Percentiles rank a stretch among this genome's conserved stretches.
phyloP scores from a whole-genome alignment of 2,888 invertebrate genomes.

The Papilio elwesi region DNA sequence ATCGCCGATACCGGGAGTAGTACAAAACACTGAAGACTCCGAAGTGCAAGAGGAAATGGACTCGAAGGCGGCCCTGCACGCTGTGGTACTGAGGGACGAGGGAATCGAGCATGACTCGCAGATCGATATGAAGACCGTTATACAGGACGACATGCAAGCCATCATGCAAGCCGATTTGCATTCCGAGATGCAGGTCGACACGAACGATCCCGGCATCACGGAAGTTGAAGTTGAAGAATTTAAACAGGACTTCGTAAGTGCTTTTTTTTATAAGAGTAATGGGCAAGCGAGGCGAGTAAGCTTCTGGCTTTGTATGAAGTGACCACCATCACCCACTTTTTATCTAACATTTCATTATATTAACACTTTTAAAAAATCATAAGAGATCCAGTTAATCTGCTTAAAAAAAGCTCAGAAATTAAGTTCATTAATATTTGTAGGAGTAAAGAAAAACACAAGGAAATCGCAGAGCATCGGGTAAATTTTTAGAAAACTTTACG shows the following conservation, averaged over 20 bases:
- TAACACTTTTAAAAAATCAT: no score
- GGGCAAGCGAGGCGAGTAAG: no score
- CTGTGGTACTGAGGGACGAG: slow-evolving; percentile 50
- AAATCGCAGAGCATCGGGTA: no score
- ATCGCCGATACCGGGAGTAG: slow-evolving; percentile 46
- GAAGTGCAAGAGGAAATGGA: slow-evolving; percentile 46
- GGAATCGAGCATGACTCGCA: slow-evolving; percentile 21
- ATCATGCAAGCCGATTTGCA: slow-evolving; percentile 35
- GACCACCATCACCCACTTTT: no score
- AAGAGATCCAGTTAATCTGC: no score
- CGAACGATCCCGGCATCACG: slow-evolving; percentile 14
- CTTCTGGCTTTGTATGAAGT: no score
- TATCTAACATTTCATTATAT: no score
- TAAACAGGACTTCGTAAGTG: slow-evolving; percentile 45
- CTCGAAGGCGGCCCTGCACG: slow-evolving; percentile 52
- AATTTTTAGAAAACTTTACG: no score
- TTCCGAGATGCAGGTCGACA: slow-evolving; percentile 9
- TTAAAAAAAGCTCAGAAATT: no score
- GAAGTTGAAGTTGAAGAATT: slow-evolving; percentile 51
- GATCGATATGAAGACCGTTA: not conserved
- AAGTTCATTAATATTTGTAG: no score
- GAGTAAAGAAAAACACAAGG: no score
- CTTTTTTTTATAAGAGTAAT: not conserved
- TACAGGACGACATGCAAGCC: slow-evolving; percentile 4
- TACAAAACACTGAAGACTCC: slow-evolving; percentile 32